Base-by-base conservation (phyloP, 2,888 invertebrate genomes). In the Anodontia alba region DNA sequence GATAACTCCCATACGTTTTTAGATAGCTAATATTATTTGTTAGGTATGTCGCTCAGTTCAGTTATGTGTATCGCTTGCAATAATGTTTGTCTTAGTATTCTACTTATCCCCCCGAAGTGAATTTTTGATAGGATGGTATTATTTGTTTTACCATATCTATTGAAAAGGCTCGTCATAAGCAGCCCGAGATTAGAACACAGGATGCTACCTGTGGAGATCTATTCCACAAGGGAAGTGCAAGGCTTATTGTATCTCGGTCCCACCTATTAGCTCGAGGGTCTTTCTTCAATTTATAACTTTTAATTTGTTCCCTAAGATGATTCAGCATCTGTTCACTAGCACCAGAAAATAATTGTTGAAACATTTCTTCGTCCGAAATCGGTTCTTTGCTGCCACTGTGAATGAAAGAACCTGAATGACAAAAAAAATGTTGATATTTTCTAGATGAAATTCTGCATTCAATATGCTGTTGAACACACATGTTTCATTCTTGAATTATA, bases 171-270 rank as follows among this genome's bases (percentile, higher is more conserved):
- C n/a, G n/a, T n/a, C n/a, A n/a, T n/a, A n/a, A n/a, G n/a, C n/a
- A n/a, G n/a, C n/a, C n/a, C n/a, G n/a, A n/a, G n/a, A n/a, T n/a
- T n/a, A n/a, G n/a, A n/a, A n/a, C n/a, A n/a, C n/a, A n/a, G n/a
- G n/a, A 54, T 54, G 2, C 17, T 54, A 54, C 54, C 54, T 54
- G 54, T 54, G 54, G 54, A 5, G 54, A 62, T 62, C 33, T 62
- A 17, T 62, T 62, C 62, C 62, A 62, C 17, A 62, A 20, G 10
- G 33, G 5, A 1, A 62, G 20, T 10, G 62, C 31, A 62, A 33
- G 10, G 31, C 33, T 3, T 33, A 62, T 62, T 3, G 33, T 62
- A 1, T 62, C 62, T 33, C 33, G 31, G 31, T 62, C 62, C 62
- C 62, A 62, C 17, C 62, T 31, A 17, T 33, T 3, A 20, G 12